phyloP scores from a whole-genome alignment of 2,888 invertebrate genomes.

The Meteorus colon region DNA sequence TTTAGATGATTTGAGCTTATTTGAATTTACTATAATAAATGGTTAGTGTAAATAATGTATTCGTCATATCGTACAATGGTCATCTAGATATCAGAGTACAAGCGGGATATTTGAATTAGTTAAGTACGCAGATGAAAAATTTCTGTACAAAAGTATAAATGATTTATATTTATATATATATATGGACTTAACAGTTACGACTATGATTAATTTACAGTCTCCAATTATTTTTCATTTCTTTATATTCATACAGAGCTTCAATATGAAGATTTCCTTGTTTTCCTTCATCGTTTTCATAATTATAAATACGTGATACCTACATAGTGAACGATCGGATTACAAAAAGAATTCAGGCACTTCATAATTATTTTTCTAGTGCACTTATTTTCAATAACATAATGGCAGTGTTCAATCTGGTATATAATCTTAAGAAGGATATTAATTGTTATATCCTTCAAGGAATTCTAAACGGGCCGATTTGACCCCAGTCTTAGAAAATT shows the following conservation, averaged over 20 bases:
- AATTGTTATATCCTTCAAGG: constrained; percentile 40
- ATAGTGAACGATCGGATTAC: neutral
- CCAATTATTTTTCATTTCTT: constrained; percentile 41
- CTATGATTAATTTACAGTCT: constrained; percentile 49
- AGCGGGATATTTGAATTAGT: constrained; percentile 35
- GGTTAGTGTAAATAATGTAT: neutral
- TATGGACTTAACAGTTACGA: constrained; percentile 20
- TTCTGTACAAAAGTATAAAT: constrained; percentile 46
- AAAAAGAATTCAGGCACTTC: constrained; percentile 26
- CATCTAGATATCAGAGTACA: neutral
- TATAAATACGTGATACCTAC: neutral
- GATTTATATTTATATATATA: constrained; percentile 46
- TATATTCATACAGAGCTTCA: constrained; percentile 38
- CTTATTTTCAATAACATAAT: constrained; percentile 50
- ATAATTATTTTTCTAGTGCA: constrained; percentile 25
- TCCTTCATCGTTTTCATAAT: neutral
- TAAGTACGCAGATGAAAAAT: constrained; percentile 7
- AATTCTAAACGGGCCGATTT: constrained; percentile 56
- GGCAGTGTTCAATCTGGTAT: constrained; percentile 68
- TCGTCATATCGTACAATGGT: neutral
- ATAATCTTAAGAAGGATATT: constrained; percentile 55
- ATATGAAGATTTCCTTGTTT: neutral
- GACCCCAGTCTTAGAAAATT: constrained; percentile 64
- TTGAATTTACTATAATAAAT: neutral
- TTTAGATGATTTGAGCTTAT: neutral